Evolutionary conservation across 2,888 invertebrate species (phyloP).

Genomic region (Pelosia muscerda): DNA sequence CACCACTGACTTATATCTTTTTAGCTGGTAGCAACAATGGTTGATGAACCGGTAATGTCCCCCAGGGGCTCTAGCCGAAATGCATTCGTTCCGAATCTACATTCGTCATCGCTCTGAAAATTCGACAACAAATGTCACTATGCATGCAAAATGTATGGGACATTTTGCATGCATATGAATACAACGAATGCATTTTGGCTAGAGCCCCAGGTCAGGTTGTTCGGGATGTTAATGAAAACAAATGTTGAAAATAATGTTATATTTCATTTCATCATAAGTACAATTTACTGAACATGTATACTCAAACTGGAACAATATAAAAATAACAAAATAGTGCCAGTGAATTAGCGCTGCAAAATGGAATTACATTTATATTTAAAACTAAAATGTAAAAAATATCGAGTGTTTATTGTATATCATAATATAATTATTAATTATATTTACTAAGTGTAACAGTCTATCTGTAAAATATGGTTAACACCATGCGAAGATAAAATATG

Average conservation of each 20-base stretch:
- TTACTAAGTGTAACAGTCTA: slow-evolving; percentile 47
- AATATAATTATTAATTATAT: not conserved
- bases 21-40: too few species aligned
- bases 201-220: too few species aligned
- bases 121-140: too few species aligned
- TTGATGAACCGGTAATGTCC: too few species aligned
- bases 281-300: slow-evolving; percentile 68
- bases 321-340: slow-evolving; percentile 67
- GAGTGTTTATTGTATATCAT: slow-evolving; percentile 35
- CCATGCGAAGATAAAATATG: slow-evolving; percentile 36
- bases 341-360: slow-evolving; percentile 43
- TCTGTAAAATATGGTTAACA: slow-evolving; percentile 28
- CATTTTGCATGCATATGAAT: too few species aligned
- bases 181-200: too few species aligned
- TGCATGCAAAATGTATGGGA: too few species aligned
- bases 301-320: slow-evolving; percentile 69
- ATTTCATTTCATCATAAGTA: slow-evolving; percentile 80
- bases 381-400: slow-evolving; percentile 48
- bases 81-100: too few species aligned
- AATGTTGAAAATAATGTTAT: slow-evolving; percentile 77
- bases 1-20: too few species aligned
- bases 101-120: too few species aligned
- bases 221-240: slow-evolving; percentile 53
- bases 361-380: slow-evolving; percentile 38
- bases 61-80: too few species aligned